A percentile compares a stretch with the other conserved stretches of the same genome.
Evolutionary conservation across 23 tunicate genomes (phyloP).

Genomic region (Phallusia fumigata): DNA sequence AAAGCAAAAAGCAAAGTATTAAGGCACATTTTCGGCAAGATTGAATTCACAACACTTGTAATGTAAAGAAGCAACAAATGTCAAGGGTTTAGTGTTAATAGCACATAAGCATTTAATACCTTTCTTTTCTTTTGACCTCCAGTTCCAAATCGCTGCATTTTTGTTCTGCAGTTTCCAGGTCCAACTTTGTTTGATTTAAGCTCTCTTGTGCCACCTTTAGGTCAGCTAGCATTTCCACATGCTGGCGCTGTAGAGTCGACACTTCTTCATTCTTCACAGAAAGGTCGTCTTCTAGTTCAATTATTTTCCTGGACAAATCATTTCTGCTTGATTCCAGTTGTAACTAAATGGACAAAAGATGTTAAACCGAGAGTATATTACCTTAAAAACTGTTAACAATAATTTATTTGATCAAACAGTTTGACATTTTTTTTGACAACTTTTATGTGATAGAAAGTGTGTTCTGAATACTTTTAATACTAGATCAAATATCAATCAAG

Average conservation of each 20-base stretch:
- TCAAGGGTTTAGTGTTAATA: too few species aligned
- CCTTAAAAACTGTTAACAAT: too few species aligned
- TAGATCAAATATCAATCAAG: too few species aligned
- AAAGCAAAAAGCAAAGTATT: too few species aligned
- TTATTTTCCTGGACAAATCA: slow-evolving; percentile 10
- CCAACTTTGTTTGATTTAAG: slow-evolving; percentile 20
- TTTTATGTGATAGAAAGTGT: neutral
- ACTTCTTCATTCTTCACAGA: slow-evolving; percentile 14
- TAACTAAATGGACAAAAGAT: slow-evolving; percentile 21
- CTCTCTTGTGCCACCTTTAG: slow-evolving; percentile 50
- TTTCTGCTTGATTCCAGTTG: slow-evolving; percentile 42
- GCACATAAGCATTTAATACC: slow-evolving; percentile 39
- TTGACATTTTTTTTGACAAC: too few species aligned
- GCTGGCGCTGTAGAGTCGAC: slow-evolving; percentile 36
- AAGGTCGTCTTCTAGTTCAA: slow-evolving; percentile 54
- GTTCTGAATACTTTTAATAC: too few species aligned
- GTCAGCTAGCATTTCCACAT: slow-evolving; percentile 52
- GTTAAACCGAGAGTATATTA: too few species aligned
- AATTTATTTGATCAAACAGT: too few species aligned
- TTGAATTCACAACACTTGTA: neutral
- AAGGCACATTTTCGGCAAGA: neutral
- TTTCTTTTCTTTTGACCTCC: slow-evolving; percentile 35
- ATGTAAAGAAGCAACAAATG: neutral
- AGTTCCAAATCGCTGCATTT: slow-evolving; percentile 33
- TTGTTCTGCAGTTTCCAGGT: slow-evolving; percentile 26